Evolutionary conservation across 2,888 invertebrate species (phyloP), one percentile per base, ranked within the genome.

Genomic region (Hipparchia semele): DNA sequence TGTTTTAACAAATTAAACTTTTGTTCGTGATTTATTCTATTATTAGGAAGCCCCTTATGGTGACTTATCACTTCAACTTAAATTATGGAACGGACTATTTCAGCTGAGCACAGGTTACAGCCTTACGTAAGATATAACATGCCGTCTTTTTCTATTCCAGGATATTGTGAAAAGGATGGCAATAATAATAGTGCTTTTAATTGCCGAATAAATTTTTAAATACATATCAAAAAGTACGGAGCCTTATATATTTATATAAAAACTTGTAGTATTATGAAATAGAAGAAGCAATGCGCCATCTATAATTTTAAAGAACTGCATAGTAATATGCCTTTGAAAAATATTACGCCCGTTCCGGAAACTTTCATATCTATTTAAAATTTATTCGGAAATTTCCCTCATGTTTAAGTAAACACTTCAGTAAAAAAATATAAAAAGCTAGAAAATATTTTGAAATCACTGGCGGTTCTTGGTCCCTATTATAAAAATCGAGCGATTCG

Each of bases 1-100:
- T 80, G 81, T 58, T 85, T 89, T 91, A 90, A 92, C 86, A 82
- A 86, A 83, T 79, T 80, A 74, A 71, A 79, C 78, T 10, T 49
- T 64, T 12, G n/a, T 82, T 73, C 79, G 79, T 84, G 78, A 86
- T 83, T 88, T 79, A 83, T 84, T 83, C 5, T 23, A 6, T 74
- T 61, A 79, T 59, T 70, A 78, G 81, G 80, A 85, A 84, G 82
- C 83, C 81, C 83, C 73, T 70, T 45, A 49, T 4, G 49, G 3
- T 49, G 6, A 62, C 46, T 23, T 23, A 23, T 23, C 23, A 23
- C 23, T 23, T 23, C 23, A 23, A 23, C 23, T 23, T 23, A 23
- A 23, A 23, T 23, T 23, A 23, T 23, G 23, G 23, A 23, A 23
- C 23, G 23, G 23, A 23, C 23, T 23, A 23, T 23, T 23, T 23